Conservation (phyloP, 2,113 vertebrate genomes). For the Tetrax tetrax region DNA sequence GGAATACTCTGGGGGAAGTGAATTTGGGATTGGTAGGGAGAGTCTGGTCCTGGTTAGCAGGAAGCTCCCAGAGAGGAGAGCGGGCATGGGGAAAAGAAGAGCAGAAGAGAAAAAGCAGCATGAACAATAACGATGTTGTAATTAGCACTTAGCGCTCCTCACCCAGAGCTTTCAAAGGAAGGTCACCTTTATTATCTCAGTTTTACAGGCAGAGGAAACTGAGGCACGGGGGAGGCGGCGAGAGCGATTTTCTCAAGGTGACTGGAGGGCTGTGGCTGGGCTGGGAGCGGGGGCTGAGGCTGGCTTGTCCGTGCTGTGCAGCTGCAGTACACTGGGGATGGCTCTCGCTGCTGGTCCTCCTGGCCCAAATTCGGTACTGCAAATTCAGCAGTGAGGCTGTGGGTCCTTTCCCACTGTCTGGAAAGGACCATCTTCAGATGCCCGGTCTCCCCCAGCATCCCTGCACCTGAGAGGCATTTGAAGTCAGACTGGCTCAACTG, state of each 20-base stretch:
- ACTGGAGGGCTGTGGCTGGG: background rate
- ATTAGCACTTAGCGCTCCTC: background rate
- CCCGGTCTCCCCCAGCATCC: background rate
- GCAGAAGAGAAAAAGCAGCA: background rate
- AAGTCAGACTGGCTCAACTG: background rate
- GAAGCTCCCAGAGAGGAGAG: background rate
- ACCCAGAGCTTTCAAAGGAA: background rate
- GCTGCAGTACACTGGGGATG: rapidly evolving
- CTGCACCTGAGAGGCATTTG: background rate
- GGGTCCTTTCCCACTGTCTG: background rate
- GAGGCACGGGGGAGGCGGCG: background rate
- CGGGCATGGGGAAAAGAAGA: background rate
- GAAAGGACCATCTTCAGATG: background rate
- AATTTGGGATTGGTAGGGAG: background rate
- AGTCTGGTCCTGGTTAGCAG: background rate
- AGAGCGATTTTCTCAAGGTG: background rate
- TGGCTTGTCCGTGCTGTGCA: rapidly evolving
- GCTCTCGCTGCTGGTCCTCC: rapidly evolving
- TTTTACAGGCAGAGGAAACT: background rate
- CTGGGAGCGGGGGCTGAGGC: rapidly evolving
- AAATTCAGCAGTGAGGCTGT: rapidly evolving
- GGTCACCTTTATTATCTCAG: conserved; percentile 37
- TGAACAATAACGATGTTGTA: background rate
- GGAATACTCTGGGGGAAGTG: background rate
- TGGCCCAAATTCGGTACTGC: background rate